phyloP scores from a whole-genome alignment of 2,888 invertebrate genomes.

The Agrochola circellaris region DNA sequence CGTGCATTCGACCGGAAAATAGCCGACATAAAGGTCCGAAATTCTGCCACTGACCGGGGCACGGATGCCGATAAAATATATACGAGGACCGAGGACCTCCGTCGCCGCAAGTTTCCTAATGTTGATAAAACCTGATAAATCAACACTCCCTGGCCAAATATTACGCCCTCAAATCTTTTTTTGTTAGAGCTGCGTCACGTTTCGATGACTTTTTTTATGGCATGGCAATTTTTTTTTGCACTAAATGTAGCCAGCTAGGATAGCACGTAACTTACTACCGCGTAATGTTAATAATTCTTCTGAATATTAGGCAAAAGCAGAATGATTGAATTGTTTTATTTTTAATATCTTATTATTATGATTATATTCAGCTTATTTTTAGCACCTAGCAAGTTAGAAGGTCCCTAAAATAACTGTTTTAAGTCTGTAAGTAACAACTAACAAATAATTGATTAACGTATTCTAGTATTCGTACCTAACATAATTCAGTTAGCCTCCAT shows the following conservation, averaged over 20 bases:
- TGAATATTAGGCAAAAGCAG: background rate
- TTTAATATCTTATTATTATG: background rate
- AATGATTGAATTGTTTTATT: background rate
- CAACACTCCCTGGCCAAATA: constrained; percentile 55
- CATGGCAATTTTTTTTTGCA: constrained; percentile 8
- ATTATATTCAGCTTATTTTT: background rate
- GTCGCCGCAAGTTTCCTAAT: constrained; percentile 75
- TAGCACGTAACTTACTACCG: background rate
- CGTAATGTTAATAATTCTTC: background rate
- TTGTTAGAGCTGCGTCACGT: constrained; percentile 37
- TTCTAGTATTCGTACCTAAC: background rate
- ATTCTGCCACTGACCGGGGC: constrained; percentile 82
- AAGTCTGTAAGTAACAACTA: background rate
- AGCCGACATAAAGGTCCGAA: constrained; percentile 88
- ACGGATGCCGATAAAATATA: constrained; percentile 84
- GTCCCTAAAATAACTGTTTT: background rate
- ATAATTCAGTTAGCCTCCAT: constrained; percentile 24
- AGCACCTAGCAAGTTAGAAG: background rate
- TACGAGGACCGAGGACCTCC: constrained; percentile 62
- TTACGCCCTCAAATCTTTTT: constrained; percentile 50
- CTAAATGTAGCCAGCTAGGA: background rate
- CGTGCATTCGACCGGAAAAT: constrained; percentile 88
- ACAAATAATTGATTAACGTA: constrained; percentile 14
- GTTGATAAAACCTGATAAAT: constrained; percentile 70
- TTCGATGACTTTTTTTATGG: constrained; percentile 33